Evolutionary conservation across 92 coral and sea anemone genomes (phyloP), one percentile per base, ranked within the genome.

Genomic region (Heliopora coerulea): DNA sequence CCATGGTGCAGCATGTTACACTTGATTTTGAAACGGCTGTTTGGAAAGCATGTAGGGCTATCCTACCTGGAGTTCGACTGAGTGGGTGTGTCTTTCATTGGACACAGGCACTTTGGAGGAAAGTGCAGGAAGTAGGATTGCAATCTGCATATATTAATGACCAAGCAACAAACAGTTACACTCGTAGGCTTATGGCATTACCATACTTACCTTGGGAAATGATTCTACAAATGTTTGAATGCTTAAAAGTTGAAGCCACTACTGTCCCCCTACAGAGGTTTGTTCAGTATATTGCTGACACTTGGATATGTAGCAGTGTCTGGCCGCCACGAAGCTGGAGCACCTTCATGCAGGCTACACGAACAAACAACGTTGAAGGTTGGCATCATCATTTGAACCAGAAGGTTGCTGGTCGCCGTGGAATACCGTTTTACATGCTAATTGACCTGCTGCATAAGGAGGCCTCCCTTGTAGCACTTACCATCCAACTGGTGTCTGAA

Each of bases 311-410:
- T 41, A 73, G 74, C 32, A 23, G 62, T 0, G 66, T 49, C 40
- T 69, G 31, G 76, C 74, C 77, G 0, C 70, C 85, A 23, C 62
- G 50, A 32, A 57, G 75, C 54, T 80, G 87, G 85, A 67, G 83
- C 49, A 74, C 79, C 0, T 87, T n/a, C 39, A 54, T 54, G 3
- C 68, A 73, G 24, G 61, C 87, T 19, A 68, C 80, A 25, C 27
- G 83, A 13, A 87, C 91, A 30, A 83, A 83, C 62, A 87, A 87
- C 21, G 63, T 87, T 2, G 87, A 87, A 56, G 90, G 91, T 6
- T 82, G 82, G 85, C 83, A 86, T 27, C 54, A 85, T 41, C 39
- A 40, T 52, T 31, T 72, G 3, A 62, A 73, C 57, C 21, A 63
- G 4, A 28, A 69, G 11, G 80, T 83, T 0, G 14, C 20, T 12